Base-by-base conservation (phyloP, 2,888 invertebrate species). In the Lymantria monacha region DNA sequence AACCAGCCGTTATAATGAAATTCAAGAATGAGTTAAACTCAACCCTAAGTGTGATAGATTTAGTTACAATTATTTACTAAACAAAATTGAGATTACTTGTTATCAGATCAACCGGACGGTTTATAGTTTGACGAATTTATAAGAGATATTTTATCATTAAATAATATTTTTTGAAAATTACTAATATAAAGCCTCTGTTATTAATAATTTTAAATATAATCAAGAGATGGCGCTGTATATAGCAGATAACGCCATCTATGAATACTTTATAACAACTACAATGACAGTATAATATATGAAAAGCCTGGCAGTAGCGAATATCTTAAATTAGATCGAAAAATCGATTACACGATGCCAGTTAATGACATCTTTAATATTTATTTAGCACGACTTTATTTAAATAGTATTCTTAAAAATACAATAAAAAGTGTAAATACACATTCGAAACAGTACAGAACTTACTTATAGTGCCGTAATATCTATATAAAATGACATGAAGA, bases 381-480 rank as follows among this genome's bases (percentile, higher is more conserved):
- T 33, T 33, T 33, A 33, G 9, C 33, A 33, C 33, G 10, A 8
- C 33, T 33, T 33, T 33, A 9, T 10, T 33, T 3, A 33, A 7
- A 33, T 33, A 33, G 9, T 33, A 33, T 33, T 10, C 9, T 10
- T 33, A 33, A 33, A 33, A 33, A 10, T 33, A 10, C 33, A 33
- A 13, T 31, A 37, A 14, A 43, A 47, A 43, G 8, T 37, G 38
- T 44, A 15, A n/a, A 38, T 33, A 33, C 37, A 31, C 48, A 7
- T 22, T 50, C 9, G 38, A 31, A 40, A 30, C 31, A 49, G 44
- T 49, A 48, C 48, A 43, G 48, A 37, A 42, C 40, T 45, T 41
- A 45, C 14, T 22, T 44, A 44, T 40, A 40, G 40, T 31, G n/a
- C 30, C 9, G 38, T 41, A 55, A 2, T 10, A 7, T 8, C 9